A percentile compares a stretch with the other conserved stretches of the same genome.
Conservation (phyloP, 2,113 vertebrate species). For the Oenanthe oenanthe region DNA sequence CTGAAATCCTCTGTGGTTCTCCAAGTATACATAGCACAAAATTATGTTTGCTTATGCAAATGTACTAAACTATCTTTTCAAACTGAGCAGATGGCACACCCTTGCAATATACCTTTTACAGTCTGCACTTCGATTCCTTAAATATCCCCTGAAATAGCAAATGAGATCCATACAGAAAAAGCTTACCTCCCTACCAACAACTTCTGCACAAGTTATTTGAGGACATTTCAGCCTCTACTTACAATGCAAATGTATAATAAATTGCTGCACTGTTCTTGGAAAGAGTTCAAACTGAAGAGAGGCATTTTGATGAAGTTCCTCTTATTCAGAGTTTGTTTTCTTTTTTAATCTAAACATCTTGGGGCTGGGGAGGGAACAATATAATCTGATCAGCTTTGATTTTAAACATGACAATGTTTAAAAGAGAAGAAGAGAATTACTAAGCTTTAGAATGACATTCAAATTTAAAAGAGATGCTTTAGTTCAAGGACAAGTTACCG, state of each 20-base stretch:
- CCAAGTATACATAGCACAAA: neutral
- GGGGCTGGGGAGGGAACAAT: neutral
- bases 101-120: conserved; percentile 20
- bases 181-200: neutral
- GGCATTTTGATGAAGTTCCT: neutral
- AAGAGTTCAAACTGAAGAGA: neutral
- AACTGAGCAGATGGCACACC: conserved; percentile 36
- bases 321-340: neutral
- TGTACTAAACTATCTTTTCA: neutral
- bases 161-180: neutral
- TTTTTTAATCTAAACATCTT: neutral
- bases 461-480: neutral
- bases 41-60: conserved; percentile 25
- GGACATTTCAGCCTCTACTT: conserved; percentile 37
- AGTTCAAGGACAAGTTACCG: neutral
- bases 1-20: neutral
- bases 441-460: neutral
- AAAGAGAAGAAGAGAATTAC: neutral
- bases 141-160: neutral
- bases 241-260: conserved; percentile 16
- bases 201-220: conserved; percentile 30
- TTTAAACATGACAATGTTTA: neutral
- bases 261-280: conserved; percentile 24
- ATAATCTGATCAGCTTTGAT: neutral
- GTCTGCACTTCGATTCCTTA: neutral